phyloP scores from a whole-genome alignment of 2,797 vertebrate species.

The Silurus lanzhouensis region DNA sequence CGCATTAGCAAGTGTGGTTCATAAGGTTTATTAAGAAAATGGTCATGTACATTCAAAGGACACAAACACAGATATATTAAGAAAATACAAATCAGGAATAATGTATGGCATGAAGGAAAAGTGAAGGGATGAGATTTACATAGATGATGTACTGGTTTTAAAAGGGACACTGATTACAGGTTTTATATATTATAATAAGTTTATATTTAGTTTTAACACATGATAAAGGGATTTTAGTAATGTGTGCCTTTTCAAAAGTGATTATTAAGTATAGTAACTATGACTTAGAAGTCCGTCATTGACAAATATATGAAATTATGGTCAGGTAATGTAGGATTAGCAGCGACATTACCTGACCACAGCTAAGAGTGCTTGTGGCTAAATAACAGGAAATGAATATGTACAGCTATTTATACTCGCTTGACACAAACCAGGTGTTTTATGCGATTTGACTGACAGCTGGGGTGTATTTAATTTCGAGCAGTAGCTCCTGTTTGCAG shows the following conservation, averaged over 20 bases:
- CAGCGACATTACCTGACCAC: no score
- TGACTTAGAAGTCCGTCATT: background rate
- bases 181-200: no score
- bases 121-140: background rate
- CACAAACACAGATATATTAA: background rate
- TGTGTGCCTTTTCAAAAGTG: background rate
- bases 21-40: background rate
- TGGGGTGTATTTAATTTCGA: background rate
- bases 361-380: background rate
- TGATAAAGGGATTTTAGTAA: no score
- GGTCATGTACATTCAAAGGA: background rate
- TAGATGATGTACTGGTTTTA: background rate
- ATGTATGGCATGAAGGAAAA: background rate
- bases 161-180: no score
- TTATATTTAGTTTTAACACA: no score
- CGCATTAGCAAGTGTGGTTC: background rate
- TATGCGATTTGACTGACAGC: conserved; percentile 12
- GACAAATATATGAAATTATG: background rate
- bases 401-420: conserved; percentile 1
- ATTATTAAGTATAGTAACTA: background rate
- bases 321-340: background rate
- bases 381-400: background rate
- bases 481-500: background rate
- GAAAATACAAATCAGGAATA: background rate
- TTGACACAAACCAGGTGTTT: conserved; percentile 8